Conservation (phyloP, 2,113 vertebrate species). For the Mormyrus iriodes region DNA sequence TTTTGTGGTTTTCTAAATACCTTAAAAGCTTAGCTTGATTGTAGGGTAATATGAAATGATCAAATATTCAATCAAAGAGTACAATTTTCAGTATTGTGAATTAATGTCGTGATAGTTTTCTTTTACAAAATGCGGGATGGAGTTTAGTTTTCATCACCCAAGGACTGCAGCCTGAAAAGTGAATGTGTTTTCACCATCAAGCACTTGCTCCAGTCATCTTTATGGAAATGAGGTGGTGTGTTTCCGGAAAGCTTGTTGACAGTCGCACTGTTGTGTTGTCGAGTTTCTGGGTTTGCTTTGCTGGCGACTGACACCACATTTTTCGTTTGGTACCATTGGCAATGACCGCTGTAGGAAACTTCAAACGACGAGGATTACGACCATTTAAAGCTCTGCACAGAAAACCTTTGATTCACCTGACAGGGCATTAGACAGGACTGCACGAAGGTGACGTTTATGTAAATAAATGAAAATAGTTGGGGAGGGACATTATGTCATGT, state of each 20-base stretch:
- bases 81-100: not conserved
- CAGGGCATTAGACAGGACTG: not conserved
- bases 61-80: not conserved
- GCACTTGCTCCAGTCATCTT: not conserved
- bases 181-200: not conserved
- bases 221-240: not conserved
- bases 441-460: not conserved
- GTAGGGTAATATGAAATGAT: not conserved
- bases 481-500: not conserved
- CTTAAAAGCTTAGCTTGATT: not conserved
- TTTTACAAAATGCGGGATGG: not conserved
- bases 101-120: not conserved
- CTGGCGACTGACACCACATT: not conserved
- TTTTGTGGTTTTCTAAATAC: not conserved
- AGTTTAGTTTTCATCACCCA: not conserved
- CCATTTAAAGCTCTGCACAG: not conserved
- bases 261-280: not conserved
- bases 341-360: not conserved
- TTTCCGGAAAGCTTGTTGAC: not conserved
- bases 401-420: not conserved
- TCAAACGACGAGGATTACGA: not conserved
- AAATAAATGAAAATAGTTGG: conserved; percentile 9
- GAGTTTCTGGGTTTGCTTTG: not conserved
- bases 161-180: not conserved
- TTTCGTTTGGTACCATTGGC: not conserved